Conservation (phyloP, 2,888 invertebrate species). For the Hypomecis atomaria region DNA sequence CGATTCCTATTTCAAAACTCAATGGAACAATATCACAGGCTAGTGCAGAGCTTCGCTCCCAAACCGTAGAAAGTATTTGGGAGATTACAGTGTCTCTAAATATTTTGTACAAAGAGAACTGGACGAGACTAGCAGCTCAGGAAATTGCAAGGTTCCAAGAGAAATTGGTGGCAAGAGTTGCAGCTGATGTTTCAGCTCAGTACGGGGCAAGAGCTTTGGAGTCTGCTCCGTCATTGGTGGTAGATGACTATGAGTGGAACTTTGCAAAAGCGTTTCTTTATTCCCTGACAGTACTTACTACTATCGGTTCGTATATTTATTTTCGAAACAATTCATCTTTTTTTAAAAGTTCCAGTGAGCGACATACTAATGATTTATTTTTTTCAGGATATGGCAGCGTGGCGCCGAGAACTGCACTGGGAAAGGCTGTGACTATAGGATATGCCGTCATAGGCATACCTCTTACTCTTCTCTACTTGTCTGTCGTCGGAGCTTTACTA, state of each 20-base stretch:
- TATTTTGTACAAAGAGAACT: slow-evolving; percentile 94
- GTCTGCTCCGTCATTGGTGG: slow-evolving; percentile 70
- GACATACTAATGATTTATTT: slow-evolving; percentile 16
- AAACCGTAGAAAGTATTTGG: slow-evolving; percentile 96
- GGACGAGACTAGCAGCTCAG: slow-evolving; percentile 92
- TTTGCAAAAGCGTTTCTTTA: slow-evolving; percentile 96
- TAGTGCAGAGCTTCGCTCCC: slow-evolving; percentile 75
- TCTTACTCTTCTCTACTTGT: slow-evolving; percentile 93
- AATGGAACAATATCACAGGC: slow-evolving; percentile 74
- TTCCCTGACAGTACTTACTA: slow-evolving; percentile 96
- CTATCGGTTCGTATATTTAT: slow-evolving; percentile 87
- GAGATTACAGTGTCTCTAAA: slow-evolving; percentile 94
- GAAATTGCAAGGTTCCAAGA: slow-evolving; percentile 90
- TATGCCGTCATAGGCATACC: slow-evolving; percentile 96
- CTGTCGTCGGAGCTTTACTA: slow-evolving; percentile 93
- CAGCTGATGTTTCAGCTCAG: slow-evolving; percentile 89
- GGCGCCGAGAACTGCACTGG: slow-evolving; percentile 94
- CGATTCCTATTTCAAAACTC: slow-evolving; percentile 63
- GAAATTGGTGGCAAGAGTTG: slow-evolving; percentile 90
- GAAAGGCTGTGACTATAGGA: slow-evolving; percentile 95
- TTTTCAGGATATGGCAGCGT: slow-evolving; percentile 96
- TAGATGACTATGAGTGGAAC: slow-evolving; percentile 91
- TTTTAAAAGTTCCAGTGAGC: slow-evolving; percentile 1
- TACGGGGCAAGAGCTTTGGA: slow-evolving; percentile 77
- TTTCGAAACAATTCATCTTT: not conserved